Evolutionary conservation across 2,888 invertebrate genomes (phyloP).

Genomic region (Tethea ocularis): DNA sequence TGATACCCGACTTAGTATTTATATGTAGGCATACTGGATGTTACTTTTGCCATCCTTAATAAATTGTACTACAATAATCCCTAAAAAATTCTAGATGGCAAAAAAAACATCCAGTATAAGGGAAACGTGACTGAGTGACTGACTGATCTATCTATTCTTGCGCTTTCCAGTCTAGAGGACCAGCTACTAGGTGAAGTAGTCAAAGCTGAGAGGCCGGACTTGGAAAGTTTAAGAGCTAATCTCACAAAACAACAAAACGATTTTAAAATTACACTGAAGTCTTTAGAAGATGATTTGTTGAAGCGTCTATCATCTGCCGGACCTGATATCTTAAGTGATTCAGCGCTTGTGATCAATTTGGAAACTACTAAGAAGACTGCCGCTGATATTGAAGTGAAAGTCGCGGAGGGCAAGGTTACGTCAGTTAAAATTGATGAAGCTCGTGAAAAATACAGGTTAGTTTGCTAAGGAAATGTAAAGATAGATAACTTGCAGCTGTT

Average conservation of each 20-base stretch:
- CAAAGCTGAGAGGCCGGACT: conserved; percentile 95
- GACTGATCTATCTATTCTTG: too few species aligned
- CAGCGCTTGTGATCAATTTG: conserved; percentile 94
- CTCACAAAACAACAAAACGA: conserved; percentile 96
- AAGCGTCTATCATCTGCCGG: conserved; percentile 94
- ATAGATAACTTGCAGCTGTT: too few species aligned
- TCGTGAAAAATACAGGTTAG: conserved; percentile 90
- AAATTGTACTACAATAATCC: too few species aligned
- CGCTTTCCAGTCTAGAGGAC: conserved; percentile 88
- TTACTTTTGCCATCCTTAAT: too few species aligned
- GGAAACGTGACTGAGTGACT: too few species aligned
- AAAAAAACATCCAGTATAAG: too few species aligned
- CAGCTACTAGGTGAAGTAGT: conserved; percentile 97
- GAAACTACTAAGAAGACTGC: conserved; percentile 97
- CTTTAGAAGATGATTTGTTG: conserved; percentile 95
- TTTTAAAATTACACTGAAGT: conserved; percentile 96
- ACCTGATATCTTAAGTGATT: conserved; percentile 95
- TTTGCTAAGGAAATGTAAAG: too few species aligned
- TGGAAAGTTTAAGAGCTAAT: conserved; percentile 91
- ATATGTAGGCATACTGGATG: too few species aligned
- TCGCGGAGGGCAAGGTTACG: conserved; percentile 93
- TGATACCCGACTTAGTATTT: too few species aligned
- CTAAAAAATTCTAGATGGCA: too few species aligned
- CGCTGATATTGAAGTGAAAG: conserved; percentile 94
- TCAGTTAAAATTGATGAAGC: conserved; percentile 95